phyloP scores from a whole-genome alignment of 1,140 invertebrate genomes.

The Bombus confusus region DNA sequence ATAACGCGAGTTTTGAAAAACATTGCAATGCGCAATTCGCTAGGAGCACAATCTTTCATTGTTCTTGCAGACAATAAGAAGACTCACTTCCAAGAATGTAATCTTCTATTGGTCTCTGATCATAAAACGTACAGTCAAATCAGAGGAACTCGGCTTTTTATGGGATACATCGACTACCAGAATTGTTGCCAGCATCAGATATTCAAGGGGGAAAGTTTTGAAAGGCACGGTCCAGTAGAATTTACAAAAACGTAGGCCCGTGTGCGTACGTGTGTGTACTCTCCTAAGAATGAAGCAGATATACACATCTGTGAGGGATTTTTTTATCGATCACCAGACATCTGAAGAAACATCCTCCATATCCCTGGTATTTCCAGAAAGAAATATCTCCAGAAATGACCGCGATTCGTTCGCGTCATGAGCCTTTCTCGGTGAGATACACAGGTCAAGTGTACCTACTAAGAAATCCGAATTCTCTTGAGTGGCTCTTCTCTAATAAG shows the following conservation, averaged over 20 bases:
- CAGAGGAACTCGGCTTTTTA: background rate
- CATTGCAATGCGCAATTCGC: too few species aligned
- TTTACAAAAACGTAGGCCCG: slow-evolving; percentile 21
- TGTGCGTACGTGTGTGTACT: too few species aligned
- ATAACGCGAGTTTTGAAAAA: background rate
- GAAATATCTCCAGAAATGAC: slow-evolving; percentile 12
- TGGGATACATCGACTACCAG: background rate
- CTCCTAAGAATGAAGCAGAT: too few species aligned
- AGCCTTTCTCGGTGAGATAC: background rate
- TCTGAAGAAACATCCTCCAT: background rate
- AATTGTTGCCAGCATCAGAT: background rate
- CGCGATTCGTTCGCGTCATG: slow-evolving; percentile 20
- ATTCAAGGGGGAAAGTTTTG: background rate
- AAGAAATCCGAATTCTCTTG: background rate
- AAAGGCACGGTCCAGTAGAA: slow-evolving; percentile 13
- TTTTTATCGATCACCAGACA: slow-evolving; percentile 32
- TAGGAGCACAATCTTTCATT: too few species aligned
- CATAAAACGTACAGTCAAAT: background rate
- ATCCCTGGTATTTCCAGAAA: slow-evolving; percentile 3
- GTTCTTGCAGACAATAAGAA: too few species aligned
- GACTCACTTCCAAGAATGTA: background rate
- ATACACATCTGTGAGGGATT: background rate
- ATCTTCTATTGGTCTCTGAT: background rate
- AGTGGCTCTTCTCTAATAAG: background rate
- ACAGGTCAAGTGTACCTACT: background rate